These are phyloP conservation scores for Chaetorhynchus papuensis DNA, from an alignment of 2,113 vertebrate species.

Conservation along the genomic window DNA sequence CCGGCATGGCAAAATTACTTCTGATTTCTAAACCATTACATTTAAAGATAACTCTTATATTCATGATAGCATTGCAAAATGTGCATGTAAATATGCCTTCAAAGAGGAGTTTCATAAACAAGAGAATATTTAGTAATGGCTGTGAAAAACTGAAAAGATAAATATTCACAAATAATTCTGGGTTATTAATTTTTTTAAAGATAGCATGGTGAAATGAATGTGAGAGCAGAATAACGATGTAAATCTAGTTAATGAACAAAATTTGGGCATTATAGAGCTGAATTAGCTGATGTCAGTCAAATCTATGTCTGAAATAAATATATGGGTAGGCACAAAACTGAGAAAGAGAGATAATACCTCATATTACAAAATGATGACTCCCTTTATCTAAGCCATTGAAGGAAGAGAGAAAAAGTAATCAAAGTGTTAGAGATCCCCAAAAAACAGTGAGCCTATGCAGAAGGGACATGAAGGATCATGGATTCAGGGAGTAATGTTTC, in stretches of 20 bases:
- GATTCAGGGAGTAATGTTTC: background rate
- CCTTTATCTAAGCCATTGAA: background rate
- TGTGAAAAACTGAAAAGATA: background rate
- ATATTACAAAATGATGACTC: background rate
- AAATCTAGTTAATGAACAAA: background rate
- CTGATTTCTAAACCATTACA: background rate
- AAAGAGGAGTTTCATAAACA: background rate
- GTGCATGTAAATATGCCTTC: background rate
- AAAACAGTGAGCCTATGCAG: background rate
- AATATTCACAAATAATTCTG: background rate
- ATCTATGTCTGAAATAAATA: background rate
- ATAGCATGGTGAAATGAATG: background rate
- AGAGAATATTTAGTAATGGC: background rate
- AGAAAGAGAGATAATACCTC: background rate
- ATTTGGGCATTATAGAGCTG: background rate
- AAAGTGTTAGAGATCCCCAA: background rate
- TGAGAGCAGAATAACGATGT: background rate
- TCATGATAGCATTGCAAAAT: background rate
- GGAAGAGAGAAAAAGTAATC: background rate
- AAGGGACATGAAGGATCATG: rapidly evolving
- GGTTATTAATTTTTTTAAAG: background rate
- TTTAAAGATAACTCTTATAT: background rate
- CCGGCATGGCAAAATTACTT: background rate
- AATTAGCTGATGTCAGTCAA: background rate
- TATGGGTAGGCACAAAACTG: background rate